Percentiles rank a stretch among this genome's conserved stretches.
These are phyloP conservation scores for Ciconia nigra DNA, from an alignment of 2,797 vertebrate species.

Conservation along the genomic window DNA sequence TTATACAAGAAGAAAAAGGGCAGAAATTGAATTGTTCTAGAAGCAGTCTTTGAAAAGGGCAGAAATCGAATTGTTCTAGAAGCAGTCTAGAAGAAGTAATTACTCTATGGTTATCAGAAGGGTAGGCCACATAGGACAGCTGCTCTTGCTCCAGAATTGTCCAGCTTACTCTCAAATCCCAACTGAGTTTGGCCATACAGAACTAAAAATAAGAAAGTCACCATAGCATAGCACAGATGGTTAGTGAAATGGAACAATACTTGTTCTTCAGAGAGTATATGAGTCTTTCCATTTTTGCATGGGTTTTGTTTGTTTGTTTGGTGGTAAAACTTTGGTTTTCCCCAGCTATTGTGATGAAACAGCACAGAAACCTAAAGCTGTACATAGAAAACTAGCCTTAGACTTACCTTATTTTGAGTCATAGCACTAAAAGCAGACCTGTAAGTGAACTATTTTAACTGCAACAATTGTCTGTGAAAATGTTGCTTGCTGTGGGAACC, in stretches of 20 bases:
- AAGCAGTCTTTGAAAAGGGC: not conserved
- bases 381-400: not conserved
- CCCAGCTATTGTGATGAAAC: not conserved
- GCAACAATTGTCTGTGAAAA: not conserved
- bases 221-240: rapidly evolving
- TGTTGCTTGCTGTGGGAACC: not conserved
- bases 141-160: not conserved
- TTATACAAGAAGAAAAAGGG: not conserved
- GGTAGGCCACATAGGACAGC: not conserved
- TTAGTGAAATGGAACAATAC: not conserved
- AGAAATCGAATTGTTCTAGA: not conserved
- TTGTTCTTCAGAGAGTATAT: not conserved
- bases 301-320: not conserved
- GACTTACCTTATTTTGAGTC: not conserved
- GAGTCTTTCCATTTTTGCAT: not conserved
- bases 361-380: not conserved
- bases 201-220: not conserved
- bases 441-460: not conserved
- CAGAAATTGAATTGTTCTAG: not conserved
- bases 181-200: not conserved
- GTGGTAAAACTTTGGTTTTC: not conserved
- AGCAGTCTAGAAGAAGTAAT: not conserved
- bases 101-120: not conserved
- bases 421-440: not conserved
- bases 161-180: not conserved